A percentile compares a stretch with the other conserved stretches of the same genome.
Evolutionary conservation across 2,888 invertebrate species (phyloP).

Genomic region (Cataglyphis cursor): DNA sequence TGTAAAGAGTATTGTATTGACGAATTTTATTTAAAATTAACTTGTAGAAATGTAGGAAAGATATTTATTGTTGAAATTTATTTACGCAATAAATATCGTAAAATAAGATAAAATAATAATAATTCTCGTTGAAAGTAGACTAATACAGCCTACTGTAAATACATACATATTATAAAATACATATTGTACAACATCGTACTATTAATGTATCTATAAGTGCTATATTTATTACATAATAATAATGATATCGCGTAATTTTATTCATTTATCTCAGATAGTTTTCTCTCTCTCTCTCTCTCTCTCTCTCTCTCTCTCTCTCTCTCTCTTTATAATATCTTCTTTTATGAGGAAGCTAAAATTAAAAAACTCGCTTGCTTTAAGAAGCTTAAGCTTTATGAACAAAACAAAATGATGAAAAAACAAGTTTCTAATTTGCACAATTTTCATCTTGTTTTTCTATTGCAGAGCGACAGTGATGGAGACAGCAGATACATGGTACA

Average conservation of each 20-base stretch:
- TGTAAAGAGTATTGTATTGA: background rate
- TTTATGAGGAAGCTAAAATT: too few species aligned
- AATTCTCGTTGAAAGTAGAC: background rate
- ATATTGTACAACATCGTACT: background rate
- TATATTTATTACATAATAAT: background rate
- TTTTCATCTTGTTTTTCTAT: background rate
- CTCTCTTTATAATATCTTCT: too few species aligned
- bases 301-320: too few species aligned
- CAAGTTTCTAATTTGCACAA: too few species aligned
- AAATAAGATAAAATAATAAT: background rate
- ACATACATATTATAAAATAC: background rate
- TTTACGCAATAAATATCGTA: background rate
- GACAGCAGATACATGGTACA: conserved; percentile 93
- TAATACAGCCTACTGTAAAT: conserved; percentile 2
- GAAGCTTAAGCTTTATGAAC: too few species aligned
- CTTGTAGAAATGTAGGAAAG: background rate
- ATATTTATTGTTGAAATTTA: background rate
- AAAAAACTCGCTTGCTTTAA: too few species aligned
- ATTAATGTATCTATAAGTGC: background rate
- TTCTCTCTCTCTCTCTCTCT: too few species aligned
- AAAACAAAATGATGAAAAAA: too few species aligned
- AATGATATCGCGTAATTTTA: background rate
- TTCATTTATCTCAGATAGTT: background rate
- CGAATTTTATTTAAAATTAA: background rate
- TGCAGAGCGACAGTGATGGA: conserved; percentile 95